These are phyloP conservation scores for Melospiza melodia DNA, from an alignment of 2,113 vertebrate species.

Conservation along the genomic window DNA sequence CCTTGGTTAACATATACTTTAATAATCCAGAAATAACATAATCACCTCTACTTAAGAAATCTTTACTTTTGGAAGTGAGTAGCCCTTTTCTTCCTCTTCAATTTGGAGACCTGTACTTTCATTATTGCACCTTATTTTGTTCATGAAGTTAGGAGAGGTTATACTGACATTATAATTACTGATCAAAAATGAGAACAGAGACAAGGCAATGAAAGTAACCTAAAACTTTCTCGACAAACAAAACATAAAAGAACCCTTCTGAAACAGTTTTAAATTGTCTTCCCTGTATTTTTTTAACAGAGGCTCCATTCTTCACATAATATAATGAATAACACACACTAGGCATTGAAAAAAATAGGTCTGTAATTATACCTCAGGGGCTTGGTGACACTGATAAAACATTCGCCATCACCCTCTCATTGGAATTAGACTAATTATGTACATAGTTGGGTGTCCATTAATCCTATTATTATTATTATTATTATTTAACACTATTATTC, in stretches of 20 bases:
- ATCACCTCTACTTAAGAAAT: neutral
- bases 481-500: conserved; percentile 62
- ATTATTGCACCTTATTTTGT: neutral
- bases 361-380: conserved; percentile 62
- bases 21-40: neutral
- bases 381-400: conserved; percentile 69
- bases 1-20: neutral
- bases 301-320: conserved; percentile 29
- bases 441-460: conserved; percentile 57
- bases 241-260: neutral
- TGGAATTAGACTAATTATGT: conserved; percentile 67
- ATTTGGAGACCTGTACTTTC: neutral
- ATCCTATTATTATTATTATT: conserved; percentile 63
- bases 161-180: neutral
- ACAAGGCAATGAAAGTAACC: neutral
- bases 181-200: neutral
- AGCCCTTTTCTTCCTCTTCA: neutral
- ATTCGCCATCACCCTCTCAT: conserved; percentile 39
- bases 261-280: neutral
- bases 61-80: neutral
- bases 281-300: neutral
- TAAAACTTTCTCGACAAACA: neutral
- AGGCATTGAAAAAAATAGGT: conserved; percentile 52
- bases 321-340: conserved; percentile 58
- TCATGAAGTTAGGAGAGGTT: neutral